A percentile compares a stretch with the other conserved stretches of the same genome.
Conservation (phyloP, 2,888 invertebrate species). For the Candidula unifasciata region DNA sequence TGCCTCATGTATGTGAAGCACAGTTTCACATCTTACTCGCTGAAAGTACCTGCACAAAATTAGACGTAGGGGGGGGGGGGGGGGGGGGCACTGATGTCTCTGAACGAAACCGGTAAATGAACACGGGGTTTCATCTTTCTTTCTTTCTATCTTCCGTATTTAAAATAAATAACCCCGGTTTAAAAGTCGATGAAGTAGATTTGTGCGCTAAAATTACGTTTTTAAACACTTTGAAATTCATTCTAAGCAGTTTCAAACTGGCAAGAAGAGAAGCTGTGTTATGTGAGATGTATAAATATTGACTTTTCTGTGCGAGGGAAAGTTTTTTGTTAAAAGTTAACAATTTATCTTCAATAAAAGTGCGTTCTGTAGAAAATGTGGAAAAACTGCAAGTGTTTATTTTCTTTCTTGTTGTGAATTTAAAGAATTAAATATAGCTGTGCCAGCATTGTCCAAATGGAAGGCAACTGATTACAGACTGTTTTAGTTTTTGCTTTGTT, state of each 20-base stretch:
- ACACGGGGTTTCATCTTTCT: no score
- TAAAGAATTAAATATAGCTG: background rate
- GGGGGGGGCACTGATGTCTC: no score
- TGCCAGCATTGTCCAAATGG: background rate
- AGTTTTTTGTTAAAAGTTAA: background rate
- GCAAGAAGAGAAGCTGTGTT: background rate
- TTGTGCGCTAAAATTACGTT: background rate
- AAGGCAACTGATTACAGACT: background rate
- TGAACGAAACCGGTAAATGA: no score
- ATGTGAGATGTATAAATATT: background rate
- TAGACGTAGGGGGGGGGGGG: no score
- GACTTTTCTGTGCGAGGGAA: background rate
- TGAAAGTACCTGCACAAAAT: background rate
- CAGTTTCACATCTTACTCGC: conserved; percentile 6
- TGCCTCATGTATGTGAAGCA: no score
- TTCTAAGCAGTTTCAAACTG: background rate
- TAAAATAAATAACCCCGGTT: conserved; percentile 2
- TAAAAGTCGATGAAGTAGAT: conserved; percentile 19
- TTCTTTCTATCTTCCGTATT: background rate
- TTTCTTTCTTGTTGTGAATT: background rate
- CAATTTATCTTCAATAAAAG: background rate
- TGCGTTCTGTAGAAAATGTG: no score
- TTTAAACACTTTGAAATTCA: background rate
- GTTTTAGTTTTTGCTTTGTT: background rate
- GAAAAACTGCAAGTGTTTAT: background rate